phyloP scores from a whole-genome alignment of 1,140 invertebrate species.

The Zeugodacus cucurbitae region DNA sequence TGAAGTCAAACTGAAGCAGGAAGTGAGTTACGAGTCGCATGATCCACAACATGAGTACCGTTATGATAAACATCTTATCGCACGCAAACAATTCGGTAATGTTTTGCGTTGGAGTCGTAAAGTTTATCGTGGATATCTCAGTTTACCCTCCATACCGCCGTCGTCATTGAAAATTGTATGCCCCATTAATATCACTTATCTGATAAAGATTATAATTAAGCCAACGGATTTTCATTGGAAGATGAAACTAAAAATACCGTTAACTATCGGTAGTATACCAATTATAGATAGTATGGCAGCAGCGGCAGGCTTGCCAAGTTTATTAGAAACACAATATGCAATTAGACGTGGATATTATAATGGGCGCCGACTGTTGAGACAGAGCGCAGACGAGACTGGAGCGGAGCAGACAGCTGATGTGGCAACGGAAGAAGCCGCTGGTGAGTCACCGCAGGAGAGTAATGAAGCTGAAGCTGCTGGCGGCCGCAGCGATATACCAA shows the following conservation, averaged over 20 bases:
- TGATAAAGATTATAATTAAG: constrained; percentile 71
- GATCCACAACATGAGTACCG: constrained; percentile 71
- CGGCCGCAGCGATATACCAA: constrained; percentile 48
- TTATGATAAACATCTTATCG: constrained; percentile 70
- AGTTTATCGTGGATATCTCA: constrained; percentile 66
- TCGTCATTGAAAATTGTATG: constrained; percentile 77
- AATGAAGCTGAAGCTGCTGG: constrained; percentile 36
- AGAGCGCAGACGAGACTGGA: not conserved
- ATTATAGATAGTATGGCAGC: constrained; percentile 58
- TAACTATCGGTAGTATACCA: constrained; percentile 72
- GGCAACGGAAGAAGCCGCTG: not conserved
- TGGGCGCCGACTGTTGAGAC: not conserved
- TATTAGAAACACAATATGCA: not conserved
- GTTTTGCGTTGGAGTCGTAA: constrained; percentile 67
- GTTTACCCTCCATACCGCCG: constrained; percentile 76
- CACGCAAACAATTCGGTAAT: constrained; percentile 69
- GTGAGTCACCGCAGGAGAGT: constrained; percentile 22
- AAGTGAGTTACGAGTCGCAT: constrained; percentile 66
- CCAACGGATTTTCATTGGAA: constrained; percentile 68
- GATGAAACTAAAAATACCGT: constrained; percentile 66
- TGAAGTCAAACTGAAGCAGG: constrained; percentile 68
- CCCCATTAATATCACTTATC: constrained; percentile 78
- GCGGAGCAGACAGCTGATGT: not conserved
- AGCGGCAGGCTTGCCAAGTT: constrained; percentile 41
- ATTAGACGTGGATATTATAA: not conserved